These are phyloP conservation scores for Chrysocyon brachyurus DNA, from an alignment of 2,797 vertebrate genomes.

Conservation along the genomic window DNA sequence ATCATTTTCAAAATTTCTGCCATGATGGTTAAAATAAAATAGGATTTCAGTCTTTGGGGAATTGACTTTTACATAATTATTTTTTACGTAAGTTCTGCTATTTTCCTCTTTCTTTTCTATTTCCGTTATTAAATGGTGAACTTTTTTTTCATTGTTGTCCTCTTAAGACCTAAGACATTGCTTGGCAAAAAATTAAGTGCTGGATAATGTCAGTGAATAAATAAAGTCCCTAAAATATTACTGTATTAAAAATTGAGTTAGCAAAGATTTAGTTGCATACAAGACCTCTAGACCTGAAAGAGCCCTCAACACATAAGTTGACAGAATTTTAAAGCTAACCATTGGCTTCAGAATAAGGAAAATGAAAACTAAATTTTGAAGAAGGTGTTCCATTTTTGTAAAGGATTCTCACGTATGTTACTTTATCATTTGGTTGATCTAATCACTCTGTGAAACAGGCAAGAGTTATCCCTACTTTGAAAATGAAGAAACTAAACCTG, in stretches of 20 bases:
- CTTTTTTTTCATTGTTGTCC: not conserved
- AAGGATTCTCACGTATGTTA: not conserved
- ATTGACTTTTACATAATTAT: not conserved
- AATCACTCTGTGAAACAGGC: not conserved
- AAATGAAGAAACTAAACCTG: constrained; percentile 6
- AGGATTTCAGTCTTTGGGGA: not conserved
- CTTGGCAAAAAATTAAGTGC: constrained; percentile 55
- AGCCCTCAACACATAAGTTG: not conserved
- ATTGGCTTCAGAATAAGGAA: constrained; percentile 11
- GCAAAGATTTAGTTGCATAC: constrained; percentile 25
- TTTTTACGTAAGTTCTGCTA: not conserved
- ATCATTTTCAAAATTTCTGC: not conserved
- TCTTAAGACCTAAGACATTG: not conserved
- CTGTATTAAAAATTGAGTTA: constrained; percentile 54
- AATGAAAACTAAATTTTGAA: constrained; percentile 42
- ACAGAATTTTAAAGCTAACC: constrained; percentile 41
- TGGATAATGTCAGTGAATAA: not conserved
- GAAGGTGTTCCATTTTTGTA: not conserved
- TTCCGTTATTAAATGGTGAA: not conserved
- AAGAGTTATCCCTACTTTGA: not conserved
- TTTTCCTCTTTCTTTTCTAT: not conserved
- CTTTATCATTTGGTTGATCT: not conserved
- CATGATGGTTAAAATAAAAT: constrained; percentile 30
- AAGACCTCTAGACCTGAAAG: constrained; percentile 43
- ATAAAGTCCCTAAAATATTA: constrained; percentile 29